These are phyloP conservation scores for Centropus bengalensis DNA, from an alignment of 2,113 vertebrate species.

Conservation along the genomic window DNA sequence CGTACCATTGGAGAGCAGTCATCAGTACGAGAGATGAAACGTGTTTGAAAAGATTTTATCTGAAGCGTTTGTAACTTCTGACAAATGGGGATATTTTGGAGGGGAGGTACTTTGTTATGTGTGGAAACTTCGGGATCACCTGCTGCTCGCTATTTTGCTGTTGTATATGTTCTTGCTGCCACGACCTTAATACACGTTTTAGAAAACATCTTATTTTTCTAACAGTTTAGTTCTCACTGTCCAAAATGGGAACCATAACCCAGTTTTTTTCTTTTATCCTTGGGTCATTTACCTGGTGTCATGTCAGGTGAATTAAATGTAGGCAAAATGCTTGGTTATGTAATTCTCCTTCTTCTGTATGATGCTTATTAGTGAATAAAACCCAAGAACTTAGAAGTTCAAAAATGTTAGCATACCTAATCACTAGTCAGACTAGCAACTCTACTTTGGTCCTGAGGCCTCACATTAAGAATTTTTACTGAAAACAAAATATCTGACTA, in stretches of 20 bases:
- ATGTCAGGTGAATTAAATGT: background rate
- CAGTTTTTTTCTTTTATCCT: background rate
- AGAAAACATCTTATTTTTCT: background rate
- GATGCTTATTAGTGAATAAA: background rate
- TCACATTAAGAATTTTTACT: background rate
- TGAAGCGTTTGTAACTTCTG: background rate
- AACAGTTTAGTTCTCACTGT: background rate
- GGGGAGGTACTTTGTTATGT: background rate
- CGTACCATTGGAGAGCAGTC: background rate
- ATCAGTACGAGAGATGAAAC: background rate
- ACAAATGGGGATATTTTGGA: background rate
- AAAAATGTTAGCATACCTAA: background rate
- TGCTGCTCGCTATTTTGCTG: background rate
- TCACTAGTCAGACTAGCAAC: background rate
- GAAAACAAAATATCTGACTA: background rate
- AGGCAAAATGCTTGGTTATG: background rate
- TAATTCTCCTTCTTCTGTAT: background rate
- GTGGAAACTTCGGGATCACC: constrained; percentile 6
- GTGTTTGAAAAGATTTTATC: background rate
- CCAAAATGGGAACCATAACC: background rate
- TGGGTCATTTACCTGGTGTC: background rate
- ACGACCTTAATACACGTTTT: background rate
- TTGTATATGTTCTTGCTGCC: background rate
- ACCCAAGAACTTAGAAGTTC: background rate
- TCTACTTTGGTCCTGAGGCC: background rate